These are phyloP conservation scores for Pseudolaguvia tuberculata DNA, from an alignment of 2,113 vertebrate species.

Conservation along the genomic window DNA sequence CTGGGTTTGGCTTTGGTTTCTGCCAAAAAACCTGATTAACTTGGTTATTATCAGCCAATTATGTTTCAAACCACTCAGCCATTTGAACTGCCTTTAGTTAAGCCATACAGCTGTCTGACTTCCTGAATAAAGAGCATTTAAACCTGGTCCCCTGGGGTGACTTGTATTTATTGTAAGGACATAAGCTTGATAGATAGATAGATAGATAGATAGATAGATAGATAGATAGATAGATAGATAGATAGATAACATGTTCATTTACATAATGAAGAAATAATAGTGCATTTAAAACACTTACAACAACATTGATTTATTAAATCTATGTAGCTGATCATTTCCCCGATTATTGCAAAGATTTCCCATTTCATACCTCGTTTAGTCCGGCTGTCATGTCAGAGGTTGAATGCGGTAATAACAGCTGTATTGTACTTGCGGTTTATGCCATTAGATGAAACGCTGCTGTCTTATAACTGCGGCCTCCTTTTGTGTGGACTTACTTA, in stretches of 20 bases:
- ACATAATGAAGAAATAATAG: background rate
- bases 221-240: no score
- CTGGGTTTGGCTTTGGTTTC: no score
- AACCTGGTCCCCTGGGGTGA: constrained; percentile 29
- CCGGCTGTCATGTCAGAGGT: background rate
- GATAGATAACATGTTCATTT: background rate
- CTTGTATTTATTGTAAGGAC: constrained; percentile 21
- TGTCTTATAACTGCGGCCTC: background rate
- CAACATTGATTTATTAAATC: no score
- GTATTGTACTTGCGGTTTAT: no score
- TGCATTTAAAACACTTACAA: background rate
- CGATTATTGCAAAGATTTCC: background rate
- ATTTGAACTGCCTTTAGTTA: background rate
- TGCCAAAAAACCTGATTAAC: no score
- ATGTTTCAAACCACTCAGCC: no score
- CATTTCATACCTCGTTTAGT: background rate
- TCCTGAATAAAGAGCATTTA: background rate
- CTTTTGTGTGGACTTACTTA: background rate
- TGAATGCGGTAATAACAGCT: no score
- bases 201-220: no score
- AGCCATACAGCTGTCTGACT: background rate
- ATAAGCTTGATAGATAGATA: constrained; percentile 7
- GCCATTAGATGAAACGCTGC: background rate
- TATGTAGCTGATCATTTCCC: background rate
- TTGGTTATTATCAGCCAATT: no score